Evolutionary conservation across 1,140 invertebrate genomes (phyloP), one percentile per base, ranked within the genome.

Genomic region (Physella acuta): DNA sequence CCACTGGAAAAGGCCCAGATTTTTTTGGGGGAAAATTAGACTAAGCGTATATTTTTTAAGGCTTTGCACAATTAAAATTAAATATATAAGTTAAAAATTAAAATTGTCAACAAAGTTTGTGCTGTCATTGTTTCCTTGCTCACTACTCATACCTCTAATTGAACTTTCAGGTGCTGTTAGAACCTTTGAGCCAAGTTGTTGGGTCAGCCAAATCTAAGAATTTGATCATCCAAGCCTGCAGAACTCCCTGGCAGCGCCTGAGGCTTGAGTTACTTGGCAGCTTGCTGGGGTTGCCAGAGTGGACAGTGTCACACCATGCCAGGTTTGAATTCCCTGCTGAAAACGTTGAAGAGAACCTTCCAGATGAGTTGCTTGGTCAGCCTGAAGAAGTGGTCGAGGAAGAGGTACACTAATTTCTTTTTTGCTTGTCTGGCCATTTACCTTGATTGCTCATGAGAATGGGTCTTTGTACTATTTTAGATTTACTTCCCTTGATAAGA

Each of bases 131-230:
- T n/a, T n/a, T n/a, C n/a, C n/a, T n/a, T n/a, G n/a, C n/a, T n/a
- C n/a, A n/a, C n/a, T n/a, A n/a, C n/a, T n/a, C n/a, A n/a, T n/a
- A n/a, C n/a, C n/a, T n/a, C n/a, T n/a, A 24, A 55, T 24, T 55
- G 5, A 8, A 62, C 30, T 64, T 52, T 52, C 31, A 83, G 81
- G 71, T 85, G 31, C 81, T 85, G 61, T 75, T 85, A 34, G 80
- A 83, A 26, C 81, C 82, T 14, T 66, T 85, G 52, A 80, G 79
- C 37, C 72, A 81, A 31, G 79, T 83, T 8, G 68, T 85, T n/a
- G 83, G 83, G 16, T 74, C 75, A 17, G 76, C 75, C 11, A 80
- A 77, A 63, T 82, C 80, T 4, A 83, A 85, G 63, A 67, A 64
- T 24, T 55, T 76, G 11, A 66, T 85, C 1, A 51, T 77, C 30